These are phyloP conservation scores for Coracopsis vasa DNA, from an alignment of 2,113 vertebrate genomes.

Conservation along the genomic window DNA sequence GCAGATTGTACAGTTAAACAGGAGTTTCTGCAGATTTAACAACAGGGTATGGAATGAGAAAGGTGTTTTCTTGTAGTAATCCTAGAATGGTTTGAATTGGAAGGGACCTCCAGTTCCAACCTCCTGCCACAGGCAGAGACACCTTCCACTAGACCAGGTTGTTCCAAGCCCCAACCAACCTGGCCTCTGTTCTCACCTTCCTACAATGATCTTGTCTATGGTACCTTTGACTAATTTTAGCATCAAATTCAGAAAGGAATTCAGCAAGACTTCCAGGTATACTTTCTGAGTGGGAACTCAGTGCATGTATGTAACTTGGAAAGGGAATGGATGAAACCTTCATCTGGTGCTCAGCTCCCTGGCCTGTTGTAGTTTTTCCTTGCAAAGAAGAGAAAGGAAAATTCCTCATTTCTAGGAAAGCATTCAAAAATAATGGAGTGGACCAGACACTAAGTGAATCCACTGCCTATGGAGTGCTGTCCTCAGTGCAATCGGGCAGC, in stretches of 20 bases:
- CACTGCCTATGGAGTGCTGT: not conserved
- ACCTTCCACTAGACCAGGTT: not conserved
- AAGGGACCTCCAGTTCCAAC: not conserved
- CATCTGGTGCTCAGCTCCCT: not conserved
- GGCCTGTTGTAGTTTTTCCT: not conserved
- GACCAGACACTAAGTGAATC: not conserved
- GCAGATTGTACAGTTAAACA: not conserved
- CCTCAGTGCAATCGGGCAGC: rapidly evolving
- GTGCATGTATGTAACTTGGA: not conserved
- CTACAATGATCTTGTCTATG: not conserved
- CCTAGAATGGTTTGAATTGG: not conserved
- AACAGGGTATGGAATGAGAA: not conserved
- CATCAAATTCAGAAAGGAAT: not conserved
- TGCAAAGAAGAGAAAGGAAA: not conserved
- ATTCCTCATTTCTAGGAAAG: not conserved
- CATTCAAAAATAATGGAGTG: not conserved
- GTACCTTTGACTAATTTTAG: not conserved
- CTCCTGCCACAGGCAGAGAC: not conserved
- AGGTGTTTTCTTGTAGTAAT: not conserved
- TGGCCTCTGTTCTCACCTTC: not conserved
- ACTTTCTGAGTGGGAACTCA: not conserved
- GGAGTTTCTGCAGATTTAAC: not conserved
- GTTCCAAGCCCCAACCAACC: not conserved
- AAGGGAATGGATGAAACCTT: not conserved
- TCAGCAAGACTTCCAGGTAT: not conserved